phyloP scores from a whole-genome alignment of 2,113 vertebrate species.

The Oenanthe oenanthe region DNA sequence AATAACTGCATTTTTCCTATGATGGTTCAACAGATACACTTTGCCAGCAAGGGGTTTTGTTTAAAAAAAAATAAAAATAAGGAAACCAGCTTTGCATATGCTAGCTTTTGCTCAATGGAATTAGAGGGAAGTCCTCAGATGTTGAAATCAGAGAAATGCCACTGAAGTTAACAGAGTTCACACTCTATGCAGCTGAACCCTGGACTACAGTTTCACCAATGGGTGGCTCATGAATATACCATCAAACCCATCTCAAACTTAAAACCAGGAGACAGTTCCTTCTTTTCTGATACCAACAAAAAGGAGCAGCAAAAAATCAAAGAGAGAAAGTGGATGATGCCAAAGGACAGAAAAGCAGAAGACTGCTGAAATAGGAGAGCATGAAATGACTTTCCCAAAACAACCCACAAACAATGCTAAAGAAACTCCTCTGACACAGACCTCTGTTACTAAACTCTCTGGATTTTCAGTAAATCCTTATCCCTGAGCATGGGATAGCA shows the following conservation, averaged over 20 bases:
- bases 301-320: background rate
- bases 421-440: background rate
- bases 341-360: background rate
- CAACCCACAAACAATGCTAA: background rate
- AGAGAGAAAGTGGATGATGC: background rate
- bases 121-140: background rate
- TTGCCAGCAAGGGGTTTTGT: background rate
- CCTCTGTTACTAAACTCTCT: background rate
- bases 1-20: slow-evolving; percentile 45
- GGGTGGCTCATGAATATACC: background rate
- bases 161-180: background rate
- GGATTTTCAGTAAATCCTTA: background rate
- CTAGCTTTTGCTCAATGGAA: slow-evolving; percentile 4
- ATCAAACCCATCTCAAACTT: background rate
- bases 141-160: background rate
- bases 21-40: background rate
- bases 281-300: background rate
- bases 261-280: background rate
- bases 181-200: background rate
- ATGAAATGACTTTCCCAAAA: background rate
- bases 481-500: background rate
- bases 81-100: background rate
- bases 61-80: background rate
- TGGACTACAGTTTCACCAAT: background rate
- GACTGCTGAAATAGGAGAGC: background rate